Conservation (phyloP, 2,888 invertebrate genomes). For the Heliconius aoede region DNA sequence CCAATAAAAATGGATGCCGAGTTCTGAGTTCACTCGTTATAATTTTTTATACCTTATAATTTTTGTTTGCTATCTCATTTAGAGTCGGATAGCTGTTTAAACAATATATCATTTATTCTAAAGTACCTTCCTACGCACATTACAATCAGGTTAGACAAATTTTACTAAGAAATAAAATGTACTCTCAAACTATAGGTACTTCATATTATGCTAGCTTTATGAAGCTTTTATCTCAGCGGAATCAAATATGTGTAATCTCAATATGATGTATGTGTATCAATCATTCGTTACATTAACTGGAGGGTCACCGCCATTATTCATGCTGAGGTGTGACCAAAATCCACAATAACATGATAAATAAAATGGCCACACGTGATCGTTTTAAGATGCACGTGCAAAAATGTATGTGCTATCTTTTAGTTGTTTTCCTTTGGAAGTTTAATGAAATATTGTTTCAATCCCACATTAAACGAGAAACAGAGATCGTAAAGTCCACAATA, state of each 20-base stretch:
- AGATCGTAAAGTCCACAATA: too few species aligned
- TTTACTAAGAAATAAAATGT: too few species aligned
- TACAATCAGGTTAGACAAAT: too few species aligned
- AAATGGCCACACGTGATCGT: constrained; percentile 34
- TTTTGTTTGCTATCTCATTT: neutral
- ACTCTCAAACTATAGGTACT: too few species aligned
- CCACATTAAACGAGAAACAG: too few species aligned
- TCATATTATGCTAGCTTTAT: neutral
- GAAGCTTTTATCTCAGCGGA: neutral
- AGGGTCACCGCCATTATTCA: constrained; percentile 32
- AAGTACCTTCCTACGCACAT: too few species aligned
- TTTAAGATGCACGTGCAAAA: constrained; percentile 43
- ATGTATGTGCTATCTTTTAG: constrained; percentile 17
- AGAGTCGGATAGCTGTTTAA: neutral
- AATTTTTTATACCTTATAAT: too few species aligned
- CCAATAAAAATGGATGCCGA: too few species aligned
- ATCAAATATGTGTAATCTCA: neutral
- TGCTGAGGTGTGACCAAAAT: constrained; percentile 36
- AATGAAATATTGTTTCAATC: neutral
- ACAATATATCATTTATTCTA: too few species aligned
- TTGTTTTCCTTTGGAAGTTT: neutral
- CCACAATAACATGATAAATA: constrained; percentile 40
- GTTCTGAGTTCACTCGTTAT: too few species aligned
- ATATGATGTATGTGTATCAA: neutral
- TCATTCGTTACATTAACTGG: neutral